Base-by-base conservation (phyloP, 2,797 vertebrate species). In the Schizopygopsis pylzovi region DNA sequence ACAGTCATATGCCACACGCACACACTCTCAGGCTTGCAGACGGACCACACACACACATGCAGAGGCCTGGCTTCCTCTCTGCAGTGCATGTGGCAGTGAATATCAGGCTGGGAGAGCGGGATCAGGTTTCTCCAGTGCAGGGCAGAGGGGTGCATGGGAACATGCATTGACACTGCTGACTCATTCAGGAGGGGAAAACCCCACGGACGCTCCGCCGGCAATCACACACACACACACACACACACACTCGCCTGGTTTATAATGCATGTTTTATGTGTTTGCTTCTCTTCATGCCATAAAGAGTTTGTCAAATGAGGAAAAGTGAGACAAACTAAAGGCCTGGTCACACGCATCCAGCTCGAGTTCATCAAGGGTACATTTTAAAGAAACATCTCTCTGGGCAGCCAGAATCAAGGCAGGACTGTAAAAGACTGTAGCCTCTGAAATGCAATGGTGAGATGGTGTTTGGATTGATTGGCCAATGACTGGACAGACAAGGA, bases 11-110 rank as follows among this genome's bases (percentile, higher is more conserved):
- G 85, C 85, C 87, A 83, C 89, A 81, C 87, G 86, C 86, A 72
- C 79, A 95, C 94, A 94, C 95, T 94, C 91, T 89, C 89, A 85
- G 61, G 28, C 91, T 88, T 87, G 86, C 92, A 92, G 91, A 91
- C 90, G 70, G 94, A 94, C 89, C 95, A 95, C 94, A 95, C 95
- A 95, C 95, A 81, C 89, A 89, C 90, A 91, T 47, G 56, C 7
- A 73, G 81, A 91, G 91, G 92, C 89, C 93, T 88, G 90, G 88
- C 88, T 91, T 92, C 83, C 80, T 91, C 90, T 70, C 78, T 75
- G 75, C 85, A 73, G 78, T 67, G 89, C 88, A 63, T 83, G 90
- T 89, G 88, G 80, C 92, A 92, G 92, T 93, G 93, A 93, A 93
- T 94, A 92, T 92, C 89, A 81, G 47, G 54, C 54, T 45, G 68